Evolutionary conservation across 2,888 invertebrate genomes (phyloP), one percentile per base, ranked within the genome.

Genomic region (Anoplius nigerrimus): DNA sequence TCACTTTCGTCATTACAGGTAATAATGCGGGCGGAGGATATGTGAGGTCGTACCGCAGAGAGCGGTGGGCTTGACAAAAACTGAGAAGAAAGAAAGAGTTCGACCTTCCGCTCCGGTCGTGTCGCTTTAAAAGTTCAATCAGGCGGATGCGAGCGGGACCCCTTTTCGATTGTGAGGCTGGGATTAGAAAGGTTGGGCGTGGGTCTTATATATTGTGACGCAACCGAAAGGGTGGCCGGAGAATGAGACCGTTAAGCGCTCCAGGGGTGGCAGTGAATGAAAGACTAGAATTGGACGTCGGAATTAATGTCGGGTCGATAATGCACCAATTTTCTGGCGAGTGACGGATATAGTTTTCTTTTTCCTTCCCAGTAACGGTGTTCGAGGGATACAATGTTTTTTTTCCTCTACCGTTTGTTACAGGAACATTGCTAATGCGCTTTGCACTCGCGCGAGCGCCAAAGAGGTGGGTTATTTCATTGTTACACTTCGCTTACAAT

Each of bases 71-170:
- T 18, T 27, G 4, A 18, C 15, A 34, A n/a, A n/a, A n/a, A 60
- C 52, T 42, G 61, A 69, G 66, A 58, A 58, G 18, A 15, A 65
- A 48, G 61, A 65, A 34, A 66, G 16, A 13, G 4, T 2, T 34
- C 46, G 18, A 4, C n/a, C n/a, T 13, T 55, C 42, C 18, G 24
- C 1, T 22, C 22, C 34, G 3, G 11, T 15, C 45, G 45, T 11
- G 46, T 45, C 22, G 21, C 5, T 20, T 27, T 2, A 52, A 34
- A 58, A 16, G n/a, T 2, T 4, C 24, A 2, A 24, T 6, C 6
- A 6, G 2, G 6, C 6, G 24, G 6, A 34, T 34, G 11, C 43
- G 11, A 1, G 11, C 8, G 11, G 11, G n/a, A 6, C 6, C 34
- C 34, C 34, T 34, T 34, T 34, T 8, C 4, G 34, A 8, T 34